Evolutionary conservation across 1,140 invertebrate species (phyloP).

Genomic region (Cotesia glomerata): DNA sequence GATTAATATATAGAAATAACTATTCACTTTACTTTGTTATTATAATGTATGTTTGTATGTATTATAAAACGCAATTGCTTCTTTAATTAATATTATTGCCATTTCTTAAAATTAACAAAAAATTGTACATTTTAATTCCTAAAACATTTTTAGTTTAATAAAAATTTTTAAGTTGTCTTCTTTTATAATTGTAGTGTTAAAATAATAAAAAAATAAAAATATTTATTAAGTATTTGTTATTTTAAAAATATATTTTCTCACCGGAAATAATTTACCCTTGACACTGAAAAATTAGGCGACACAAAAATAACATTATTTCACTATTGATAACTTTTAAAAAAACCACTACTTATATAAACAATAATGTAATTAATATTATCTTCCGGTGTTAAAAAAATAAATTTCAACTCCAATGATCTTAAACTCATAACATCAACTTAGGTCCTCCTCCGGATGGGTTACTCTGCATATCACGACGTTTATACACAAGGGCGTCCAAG

Average conservation of each 20-base stretch:
- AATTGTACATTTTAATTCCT: no score
- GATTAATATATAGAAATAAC: background rate
- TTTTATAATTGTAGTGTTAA: no score
- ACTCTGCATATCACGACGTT: conserved; percentile 29
- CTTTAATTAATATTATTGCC: background rate
- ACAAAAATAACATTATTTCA: no score
- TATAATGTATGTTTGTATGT: background rate
- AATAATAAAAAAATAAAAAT: no score
- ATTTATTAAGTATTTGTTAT: no score
- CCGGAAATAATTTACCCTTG: no score
- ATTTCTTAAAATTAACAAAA: no score
- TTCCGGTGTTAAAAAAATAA: background rate
- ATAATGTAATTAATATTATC: background rate
- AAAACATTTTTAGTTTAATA: no score
- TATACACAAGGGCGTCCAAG: conserved; percentile 54
- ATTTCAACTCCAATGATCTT: conserved; percentile 29
- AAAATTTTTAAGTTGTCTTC: no score
- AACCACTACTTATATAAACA: background rate
- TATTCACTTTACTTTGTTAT: background rate
- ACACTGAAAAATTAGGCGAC: no score
- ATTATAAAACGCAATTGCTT: background rate
- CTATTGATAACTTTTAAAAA: no score
- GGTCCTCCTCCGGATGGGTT: conserved; percentile 27
- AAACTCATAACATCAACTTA: conserved; percentile 25
- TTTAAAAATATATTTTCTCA: no score